Evolutionary conservation across 2,113 vertebrate genomes (phyloP).

Genomic region (Xiphophorus hellerii): DNA sequence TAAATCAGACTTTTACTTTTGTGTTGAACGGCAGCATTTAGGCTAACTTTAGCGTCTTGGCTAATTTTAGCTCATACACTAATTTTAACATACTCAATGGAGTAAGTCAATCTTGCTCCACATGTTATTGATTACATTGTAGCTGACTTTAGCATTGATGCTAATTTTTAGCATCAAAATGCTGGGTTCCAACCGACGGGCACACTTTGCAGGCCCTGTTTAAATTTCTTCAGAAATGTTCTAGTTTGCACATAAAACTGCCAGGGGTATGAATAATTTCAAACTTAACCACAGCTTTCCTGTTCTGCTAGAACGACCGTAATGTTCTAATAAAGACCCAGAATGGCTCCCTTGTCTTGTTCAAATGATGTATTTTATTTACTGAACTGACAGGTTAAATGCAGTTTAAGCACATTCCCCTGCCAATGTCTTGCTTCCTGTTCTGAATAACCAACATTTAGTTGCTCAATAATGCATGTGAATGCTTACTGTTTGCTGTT

Average conservation of each 20-base stretch:
- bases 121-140: too few relatives aligned
- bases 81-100: too few relatives aligned
- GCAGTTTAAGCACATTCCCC: neutral
- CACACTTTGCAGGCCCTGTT: too few relatives aligned
- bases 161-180: too few relatives aligned
- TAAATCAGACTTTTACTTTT: too few relatives aligned
- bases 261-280: neutral
- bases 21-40: too few relatives aligned
- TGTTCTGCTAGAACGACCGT: neutral
- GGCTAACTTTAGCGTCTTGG: too few relatives aligned
- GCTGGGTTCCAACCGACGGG: too few relatives aligned
- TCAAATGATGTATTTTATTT: neutral
- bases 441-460: conserved; percentile 1
- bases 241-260: neutral
- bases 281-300: neutral
- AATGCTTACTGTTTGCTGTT: neutral
- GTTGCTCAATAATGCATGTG: conserved; percentile 40
- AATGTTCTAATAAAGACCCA: neutral
- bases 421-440: neutral
- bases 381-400: neutral
- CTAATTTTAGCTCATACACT: too few relatives aligned
- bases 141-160: too few relatives aligned
- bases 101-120: too few relatives aligned
- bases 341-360: neutral
- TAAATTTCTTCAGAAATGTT: too few relatives aligned